Evolutionary conservation across 2,888 invertebrate genomes (phyloP), one percentile per base, ranked within the genome.

Genomic region (Lottia scabra): DNA sequence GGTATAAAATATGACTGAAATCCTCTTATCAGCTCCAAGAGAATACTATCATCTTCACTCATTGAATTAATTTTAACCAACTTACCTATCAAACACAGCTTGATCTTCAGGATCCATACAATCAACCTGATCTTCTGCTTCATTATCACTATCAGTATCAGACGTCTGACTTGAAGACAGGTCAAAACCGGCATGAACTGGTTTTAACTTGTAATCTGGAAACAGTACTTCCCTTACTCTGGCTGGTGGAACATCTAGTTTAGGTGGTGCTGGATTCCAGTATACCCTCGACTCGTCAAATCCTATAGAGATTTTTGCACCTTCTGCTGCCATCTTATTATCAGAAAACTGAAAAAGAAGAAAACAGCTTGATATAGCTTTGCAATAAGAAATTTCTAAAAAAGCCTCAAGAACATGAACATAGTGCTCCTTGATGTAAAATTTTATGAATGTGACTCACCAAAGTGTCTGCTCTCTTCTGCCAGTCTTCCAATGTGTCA

Each of bases 191-290:
- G 56, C 56, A 5, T 23, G 19, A 19, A 56, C 19, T 16, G 19
- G 38, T 48, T 19, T 19, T 23, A 56, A 19, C 23, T 56, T 56
- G 23, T 56, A 56, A 23, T 83, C 79, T 23, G 89, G 87, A 72
- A 87, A 89, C 67, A 89, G 74, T 26, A 85, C 68, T 68, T 86
- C 81, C 73, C 84, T 81, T 15, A 89, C 88, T 75, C 79, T 82
- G 38, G 80, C 81, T 13, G 88, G 86, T 16, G 84, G 77, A 12
- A 87, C 83, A 71, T 87, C 85, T 70, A 88, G 82, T 77, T 88
- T 88, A 19, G 89, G 87, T 16, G 89, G 89, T 13, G 89, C 88
- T 12, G 87, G 87, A n/a, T 81, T 82, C 89, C 89, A 89, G 82
- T 87, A 88, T 0, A 88, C 76, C 38, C 85, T 81, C 0, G 87